phyloP scores from a whole-genome alignment of 1,140 invertebrate species.

The Drosophila pseudoobscura region DNA sequence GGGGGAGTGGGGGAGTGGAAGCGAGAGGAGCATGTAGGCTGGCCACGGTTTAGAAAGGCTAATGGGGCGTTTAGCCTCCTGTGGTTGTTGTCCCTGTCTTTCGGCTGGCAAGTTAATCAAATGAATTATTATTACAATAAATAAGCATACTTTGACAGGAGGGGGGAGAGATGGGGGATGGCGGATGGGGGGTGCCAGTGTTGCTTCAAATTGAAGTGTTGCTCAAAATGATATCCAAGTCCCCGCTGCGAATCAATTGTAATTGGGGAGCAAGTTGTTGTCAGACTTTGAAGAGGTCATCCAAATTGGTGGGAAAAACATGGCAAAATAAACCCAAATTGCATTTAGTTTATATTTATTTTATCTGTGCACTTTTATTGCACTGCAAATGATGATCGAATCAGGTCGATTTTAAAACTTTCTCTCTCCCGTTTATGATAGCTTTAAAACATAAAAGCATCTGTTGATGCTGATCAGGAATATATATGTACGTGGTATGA shows the following conservation, averaged over 20 bases:
- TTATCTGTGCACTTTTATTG: too few relatives aligned
- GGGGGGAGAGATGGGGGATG: background rate
- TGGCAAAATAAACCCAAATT: too few relatives aligned
- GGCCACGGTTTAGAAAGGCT: slow-evolving; percentile 73
- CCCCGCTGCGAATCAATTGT: slow-evolving; percentile 39
- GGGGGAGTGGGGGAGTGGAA: background rate
- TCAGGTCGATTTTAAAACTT: too few relatives aligned
- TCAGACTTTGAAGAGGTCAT: slow-evolving; percentile 9
- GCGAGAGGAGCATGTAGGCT: slow-evolving; percentile 29
- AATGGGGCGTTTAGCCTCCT: slow-evolving; percentile 74
- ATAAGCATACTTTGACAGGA: slow-evolving; percentile 51
- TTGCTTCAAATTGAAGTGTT: slow-evolving; percentile 45
- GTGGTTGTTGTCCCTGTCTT: slow-evolving; percentile 31
- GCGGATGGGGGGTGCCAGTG: background rate
- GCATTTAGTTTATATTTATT: too few relatives aligned
- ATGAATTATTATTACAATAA: slow-evolving; percentile 80
- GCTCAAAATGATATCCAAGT: slow-evolving; percentile 41
- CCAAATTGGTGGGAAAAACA: slow-evolving; percentile 26
- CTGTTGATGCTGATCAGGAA: too few relatives aligned
- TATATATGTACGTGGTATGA: too few relatives aligned
- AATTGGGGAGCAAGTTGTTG: slow-evolving; percentile 22
- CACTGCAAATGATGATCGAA: too few relatives aligned
- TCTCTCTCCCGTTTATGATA: too few relatives aligned
- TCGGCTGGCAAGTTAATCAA: slow-evolving; percentile 66
- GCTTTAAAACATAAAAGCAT: too few relatives aligned